A percentile compares a stretch with the other conserved stretches of the same genome.
Conservation (phyloP, 2,797 vertebrate species). For the Muscicapa comitata region DNA sequence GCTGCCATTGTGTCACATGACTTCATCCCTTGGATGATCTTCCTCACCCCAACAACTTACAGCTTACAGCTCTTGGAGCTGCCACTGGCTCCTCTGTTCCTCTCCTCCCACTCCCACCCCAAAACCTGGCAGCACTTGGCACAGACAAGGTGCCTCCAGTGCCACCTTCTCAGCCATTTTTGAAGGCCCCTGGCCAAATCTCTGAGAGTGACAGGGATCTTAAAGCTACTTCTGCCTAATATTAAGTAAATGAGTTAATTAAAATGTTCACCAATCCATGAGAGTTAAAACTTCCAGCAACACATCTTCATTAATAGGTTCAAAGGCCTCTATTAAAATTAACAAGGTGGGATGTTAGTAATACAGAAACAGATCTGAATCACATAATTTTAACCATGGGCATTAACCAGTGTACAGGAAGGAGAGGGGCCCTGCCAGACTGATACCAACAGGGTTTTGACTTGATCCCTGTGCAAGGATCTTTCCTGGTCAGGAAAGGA, state of each 20-base stretch:
- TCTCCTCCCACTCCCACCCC: neutral
- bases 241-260: neutral
- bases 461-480: neutral
- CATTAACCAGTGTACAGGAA: neutral
- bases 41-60: neutral
- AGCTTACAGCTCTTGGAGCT: neutral
- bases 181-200: neutral
- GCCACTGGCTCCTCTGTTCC: neutral
- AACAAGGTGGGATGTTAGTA: neutral
- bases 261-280: neutral
- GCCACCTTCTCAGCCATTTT: neutral
- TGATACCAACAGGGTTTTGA: neutral
- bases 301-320: neutral
- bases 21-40: neutral
- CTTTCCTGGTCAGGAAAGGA: neutral
- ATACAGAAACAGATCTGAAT: neutral
- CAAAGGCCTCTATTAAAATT: conserved; percentile 23
- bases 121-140: neutral
- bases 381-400: neutral
- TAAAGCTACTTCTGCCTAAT: neutral
- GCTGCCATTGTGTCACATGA: neutral
- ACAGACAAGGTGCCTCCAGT: neutral
- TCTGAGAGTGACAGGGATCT: neutral
- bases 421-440: neutral
- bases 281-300: conserved; percentile 30